These are phyloP conservation scores for Trichomalopsis sarcophagae DNA, from an alignment of 1,140 invertebrate species.

Conservation along the genomic window DNA sequence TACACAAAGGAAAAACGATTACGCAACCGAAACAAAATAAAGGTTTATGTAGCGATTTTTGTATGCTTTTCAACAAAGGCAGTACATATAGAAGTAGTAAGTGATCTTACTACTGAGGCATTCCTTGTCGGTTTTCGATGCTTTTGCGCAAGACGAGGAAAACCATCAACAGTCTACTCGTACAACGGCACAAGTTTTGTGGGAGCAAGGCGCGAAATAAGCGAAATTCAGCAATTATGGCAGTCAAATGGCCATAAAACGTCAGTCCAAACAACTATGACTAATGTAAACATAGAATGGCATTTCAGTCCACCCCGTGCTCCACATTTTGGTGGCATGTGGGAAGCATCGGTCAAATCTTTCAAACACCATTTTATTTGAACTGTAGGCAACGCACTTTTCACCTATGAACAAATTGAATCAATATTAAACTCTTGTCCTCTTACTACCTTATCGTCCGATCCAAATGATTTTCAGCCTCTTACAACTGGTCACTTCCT, in stretches of 20 bases:
- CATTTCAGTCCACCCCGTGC: constrained; percentile 29
- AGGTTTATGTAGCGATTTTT: constrained; percentile 28
- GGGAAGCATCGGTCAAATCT: constrained; percentile 33
- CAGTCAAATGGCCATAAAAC: background rate
- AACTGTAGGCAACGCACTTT: background rate
- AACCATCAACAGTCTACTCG: background rate
- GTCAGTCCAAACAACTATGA: background rate
- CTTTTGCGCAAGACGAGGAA: background rate
- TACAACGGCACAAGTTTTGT: constrained; percentile 25
- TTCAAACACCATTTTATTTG: constrained; percentile 27
- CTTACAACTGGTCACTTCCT: no score
- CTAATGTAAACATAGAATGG: constrained; percentile 10
- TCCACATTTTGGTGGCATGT: constrained; percentile 44
- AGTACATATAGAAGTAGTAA: constrained; percentile 48
- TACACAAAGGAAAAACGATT: constrained; percentile 25
- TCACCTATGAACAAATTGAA: constrained; percentile 31
- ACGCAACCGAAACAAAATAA: constrained; percentile 27
- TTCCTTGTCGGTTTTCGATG: background rate
- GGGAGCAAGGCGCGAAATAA: constrained; percentile 7
- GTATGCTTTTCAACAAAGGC: constrained; percentile 35
- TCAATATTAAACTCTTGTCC: constrained; percentile 22
- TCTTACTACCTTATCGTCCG: constrained; percentile 1
- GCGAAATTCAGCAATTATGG: background rate
- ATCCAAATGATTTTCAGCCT: background rate
- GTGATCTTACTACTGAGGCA: constrained; percentile 22